Evolutionary conservation across 2,797 vertebrate species (phyloP).

Genomic region (Siniperca undulata): DNA sequence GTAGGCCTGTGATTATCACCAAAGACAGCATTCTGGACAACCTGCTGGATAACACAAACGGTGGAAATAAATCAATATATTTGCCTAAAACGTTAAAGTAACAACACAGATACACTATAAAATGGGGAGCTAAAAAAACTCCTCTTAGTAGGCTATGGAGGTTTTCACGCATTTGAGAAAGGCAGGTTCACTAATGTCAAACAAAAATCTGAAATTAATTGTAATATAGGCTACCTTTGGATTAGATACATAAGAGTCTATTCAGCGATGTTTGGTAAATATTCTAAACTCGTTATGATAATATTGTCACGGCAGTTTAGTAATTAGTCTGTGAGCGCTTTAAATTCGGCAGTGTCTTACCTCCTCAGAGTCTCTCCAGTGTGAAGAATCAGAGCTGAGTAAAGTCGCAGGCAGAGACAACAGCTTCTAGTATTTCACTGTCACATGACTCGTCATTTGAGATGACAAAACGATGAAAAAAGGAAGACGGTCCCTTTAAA

Average conservation of each 20-base stretch:
- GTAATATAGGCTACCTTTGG: background rate
- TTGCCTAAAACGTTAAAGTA: background rate
- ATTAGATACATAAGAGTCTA: background rate
- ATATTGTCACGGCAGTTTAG: background rate
- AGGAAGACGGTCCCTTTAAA: conserved; percentile 28
- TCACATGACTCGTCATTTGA: conserved; percentile 75
- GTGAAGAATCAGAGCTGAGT: conserved; percentile 18
- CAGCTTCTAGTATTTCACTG: conserved; percentile 33
- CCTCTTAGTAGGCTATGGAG: too few relatives aligned
- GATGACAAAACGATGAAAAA: conserved; percentile 39
- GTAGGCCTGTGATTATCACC: conserved; percentile 64
- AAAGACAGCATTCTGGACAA: conserved; percentile 73
- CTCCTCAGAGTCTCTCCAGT: conserved; percentile 23
- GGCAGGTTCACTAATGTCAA: background rate
- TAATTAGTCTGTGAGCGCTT: too few relatives aligned
- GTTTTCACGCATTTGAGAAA: background rate
- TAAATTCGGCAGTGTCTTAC: conserved; percentile 32
- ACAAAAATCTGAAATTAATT: background rate
- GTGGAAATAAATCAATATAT: conserved; percentile 6
- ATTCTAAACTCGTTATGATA: too few relatives aligned
- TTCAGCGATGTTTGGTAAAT: background rate
- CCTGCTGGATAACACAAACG: conserved; percentile 53
- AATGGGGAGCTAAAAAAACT: background rate
- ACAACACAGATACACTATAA: background rate
- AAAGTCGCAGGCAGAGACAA: conserved; percentile 23